Evolutionary conservation across 2,113 vertebrate species (phyloP), one percentile per base, ranked within the genome.

Genomic region (Nansenia antarctica): DNA sequence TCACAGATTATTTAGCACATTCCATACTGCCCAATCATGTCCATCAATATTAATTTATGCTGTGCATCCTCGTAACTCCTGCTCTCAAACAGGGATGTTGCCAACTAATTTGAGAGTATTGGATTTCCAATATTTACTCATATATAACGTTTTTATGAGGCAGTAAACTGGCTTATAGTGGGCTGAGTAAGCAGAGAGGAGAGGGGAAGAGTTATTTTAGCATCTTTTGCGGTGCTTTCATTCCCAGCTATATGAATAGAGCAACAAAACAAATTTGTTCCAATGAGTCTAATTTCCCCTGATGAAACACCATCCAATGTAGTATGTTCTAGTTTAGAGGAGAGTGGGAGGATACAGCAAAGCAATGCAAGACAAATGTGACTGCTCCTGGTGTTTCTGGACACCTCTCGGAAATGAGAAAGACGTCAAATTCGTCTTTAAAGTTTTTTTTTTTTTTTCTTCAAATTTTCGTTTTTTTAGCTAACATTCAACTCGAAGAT

Each of bases 201-300:
- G n/a, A 9, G 9, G 54, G 27, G 53, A 24, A 69, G 64, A 18
- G 30, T 67, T 72, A 60, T 74, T 49, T 54, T 68, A 60, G 24
- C 26, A 26, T 27, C 27, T 8, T 31, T 8, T 20, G 14, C 22
- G 18, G 12, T 20, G 30, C 59, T 65, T 72, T 52, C 53, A 65
- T 70, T 64, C 45, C 42, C 45, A 35, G 26, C 32, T 54, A 66
- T 66, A 68, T 49, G 67, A 65, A 59, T 34, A 63, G 67, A 71
- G 61, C 70, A 69, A 34, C 32, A 52, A 70, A 74, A 66, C 62
- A 3, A 8, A 65, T 64, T 62, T 58, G 60, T 62, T 71, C 26
- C 67, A 70, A 58, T 58, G 37, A 35, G 8, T 59, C 35, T 49
- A 22, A 57, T 65, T 47, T 59, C 58, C 22, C 30, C 32, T 20